A percentile compares a stretch with the other conserved stretches of the same genome.
These are phyloP conservation scores for Ceriagrion tenellum DNA, from an alignment of 2,888 invertebrate species.

Conservation along the genomic window DNA sequence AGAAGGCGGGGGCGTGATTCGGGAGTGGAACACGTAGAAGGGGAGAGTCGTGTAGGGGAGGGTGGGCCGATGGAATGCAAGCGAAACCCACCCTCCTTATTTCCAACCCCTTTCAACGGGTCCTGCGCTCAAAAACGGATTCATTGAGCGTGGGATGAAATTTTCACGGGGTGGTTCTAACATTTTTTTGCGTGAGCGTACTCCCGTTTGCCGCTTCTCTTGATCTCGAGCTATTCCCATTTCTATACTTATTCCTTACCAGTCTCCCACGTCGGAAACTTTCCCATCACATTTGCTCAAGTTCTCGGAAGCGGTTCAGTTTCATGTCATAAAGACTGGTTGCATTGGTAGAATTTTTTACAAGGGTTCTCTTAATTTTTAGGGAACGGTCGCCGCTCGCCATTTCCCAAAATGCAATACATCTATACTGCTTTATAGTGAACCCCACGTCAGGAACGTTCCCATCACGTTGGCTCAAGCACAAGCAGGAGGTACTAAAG, in stretches of 20 bases:
- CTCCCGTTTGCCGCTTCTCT: no score
- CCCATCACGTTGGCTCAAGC: neutral
- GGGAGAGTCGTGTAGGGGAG: no score
- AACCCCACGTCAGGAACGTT: neutral
- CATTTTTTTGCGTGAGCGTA: neutral
- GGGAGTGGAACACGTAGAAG: neutral
- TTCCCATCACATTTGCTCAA: no score
- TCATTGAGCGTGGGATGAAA: slow-evolving; percentile 11
- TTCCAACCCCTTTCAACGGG: neutral
- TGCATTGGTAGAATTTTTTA: no score
- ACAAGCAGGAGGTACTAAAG: neutral
- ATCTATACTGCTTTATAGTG: neutral
- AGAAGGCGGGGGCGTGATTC: neutral
- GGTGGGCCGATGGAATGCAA: neutral
- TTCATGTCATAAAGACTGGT: no score
- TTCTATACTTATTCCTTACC: no score
- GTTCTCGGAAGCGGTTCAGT: no score
- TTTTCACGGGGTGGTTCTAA: neutral
- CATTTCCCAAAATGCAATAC: neutral
- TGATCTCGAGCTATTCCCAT: no score
- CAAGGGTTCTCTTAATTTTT: neutral
- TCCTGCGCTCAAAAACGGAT: neutral
- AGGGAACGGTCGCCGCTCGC: neutral
- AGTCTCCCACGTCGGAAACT: no score
- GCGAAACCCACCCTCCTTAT: neutral